These are phyloP conservation scores for Vollenhovia emeryi DNA, from an alignment of 1,140 invertebrate genomes.

Conservation along the genomic window DNA sequence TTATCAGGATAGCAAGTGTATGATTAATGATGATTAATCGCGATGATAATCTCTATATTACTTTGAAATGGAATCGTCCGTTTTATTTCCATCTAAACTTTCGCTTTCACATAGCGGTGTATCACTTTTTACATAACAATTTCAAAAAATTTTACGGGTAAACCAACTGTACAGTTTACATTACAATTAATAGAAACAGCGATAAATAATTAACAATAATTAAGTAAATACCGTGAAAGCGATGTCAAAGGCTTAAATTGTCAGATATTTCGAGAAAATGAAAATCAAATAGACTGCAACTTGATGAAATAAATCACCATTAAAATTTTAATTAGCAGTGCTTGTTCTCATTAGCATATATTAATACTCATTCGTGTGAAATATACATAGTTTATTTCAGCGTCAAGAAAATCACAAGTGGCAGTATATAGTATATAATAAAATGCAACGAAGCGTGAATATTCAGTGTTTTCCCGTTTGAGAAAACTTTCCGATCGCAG, in stretches of 20 bases:
- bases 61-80: not conserved
- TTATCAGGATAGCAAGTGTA: not conserved
- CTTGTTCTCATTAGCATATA: not conserved
- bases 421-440: not conserved
- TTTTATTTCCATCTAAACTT: conserved; percentile 10
- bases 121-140: conserved; percentile 14
- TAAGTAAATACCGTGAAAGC: not conserved
- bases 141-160: not conserved
- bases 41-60: not conserved
- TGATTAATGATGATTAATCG: conserved; percentile 39
- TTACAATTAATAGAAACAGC: not conserved
- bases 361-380: not conserved
- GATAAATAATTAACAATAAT: not conserved
- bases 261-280: not conserved
- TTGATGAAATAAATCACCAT: not conserved
- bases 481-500: not conserved
- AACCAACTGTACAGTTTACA: not conserved
- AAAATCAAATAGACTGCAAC: not conserved
- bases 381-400: not conserved
- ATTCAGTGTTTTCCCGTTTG: not conserved
- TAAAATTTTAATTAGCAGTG: not conserved
- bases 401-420: not conserved
- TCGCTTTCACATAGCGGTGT: conserved; percentile 4
- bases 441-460: not conserved
- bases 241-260: not conserved